A percentile compares a stretch with the other conserved stretches of the same genome.
phyloP scores from a whole-genome alignment of 35 echinoderm and acorn worm genomes.

The Ophiothrix spiculata region DNA sequence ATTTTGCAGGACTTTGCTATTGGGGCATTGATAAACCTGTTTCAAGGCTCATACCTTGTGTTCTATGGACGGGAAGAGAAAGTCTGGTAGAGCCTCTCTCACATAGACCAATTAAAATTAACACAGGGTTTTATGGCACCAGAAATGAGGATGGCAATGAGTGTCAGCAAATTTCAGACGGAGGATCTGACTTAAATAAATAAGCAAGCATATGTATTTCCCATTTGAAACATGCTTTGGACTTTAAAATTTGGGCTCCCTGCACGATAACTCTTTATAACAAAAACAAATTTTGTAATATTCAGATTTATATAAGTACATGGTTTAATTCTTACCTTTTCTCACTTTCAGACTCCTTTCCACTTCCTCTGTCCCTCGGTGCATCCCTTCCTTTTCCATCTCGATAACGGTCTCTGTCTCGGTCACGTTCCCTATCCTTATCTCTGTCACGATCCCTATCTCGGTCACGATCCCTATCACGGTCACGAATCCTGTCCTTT shows the following conservation, averaged over 20 bases:
- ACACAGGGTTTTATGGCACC: too few species aligned
- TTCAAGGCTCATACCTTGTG: too few species aligned
- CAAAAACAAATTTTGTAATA: background rate
- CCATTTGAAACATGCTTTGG: background rate
- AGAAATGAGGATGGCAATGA: too few species aligned
- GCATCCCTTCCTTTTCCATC: background rate
- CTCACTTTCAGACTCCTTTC: background rate
- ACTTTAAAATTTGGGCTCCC: background rate
- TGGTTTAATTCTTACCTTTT: background rate
- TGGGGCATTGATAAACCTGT: too few species aligned
- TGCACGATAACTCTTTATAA: background rate
- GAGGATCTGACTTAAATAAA: background rate
- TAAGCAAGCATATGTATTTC: background rate
- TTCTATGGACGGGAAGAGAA: too few species aligned
- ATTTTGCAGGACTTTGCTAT: too few species aligned
- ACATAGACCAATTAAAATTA: too few species aligned
- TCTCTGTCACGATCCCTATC: constrained; percentile 10
- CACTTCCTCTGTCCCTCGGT: background rate
- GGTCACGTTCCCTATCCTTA: constrained; percentile 14
- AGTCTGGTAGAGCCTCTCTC: too few species aligned
- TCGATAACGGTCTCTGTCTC: background rate
- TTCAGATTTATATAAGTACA: background rate
- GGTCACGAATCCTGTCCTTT: background rate
- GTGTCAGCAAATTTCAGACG: too few species aligned
- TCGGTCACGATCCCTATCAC: background rate